These are phyloP conservation scores for Platyura marginata DNA, from an alignment of 1,140 invertebrate species.

Conservation along the genomic window DNA sequence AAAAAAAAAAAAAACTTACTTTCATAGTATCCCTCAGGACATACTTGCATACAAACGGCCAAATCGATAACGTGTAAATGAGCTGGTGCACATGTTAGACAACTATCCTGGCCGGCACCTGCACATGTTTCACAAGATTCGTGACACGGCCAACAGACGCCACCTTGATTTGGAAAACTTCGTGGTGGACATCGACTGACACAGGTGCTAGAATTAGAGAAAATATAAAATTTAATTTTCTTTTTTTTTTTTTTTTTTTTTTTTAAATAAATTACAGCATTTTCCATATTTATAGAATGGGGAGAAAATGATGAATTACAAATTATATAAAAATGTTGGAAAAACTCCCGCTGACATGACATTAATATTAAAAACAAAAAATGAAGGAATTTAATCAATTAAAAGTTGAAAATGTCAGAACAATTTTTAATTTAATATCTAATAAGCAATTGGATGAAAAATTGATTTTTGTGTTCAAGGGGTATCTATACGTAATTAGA, in stretches of 20 bases:
- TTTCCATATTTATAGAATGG: too few species aligned
- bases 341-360: too few species aligned
- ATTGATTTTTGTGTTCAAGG: too few species aligned
- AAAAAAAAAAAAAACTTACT: too few species aligned
- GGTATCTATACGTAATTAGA: too few species aligned
- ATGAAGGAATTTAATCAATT: too few species aligned
- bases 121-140: slow-evolving; percentile 69
- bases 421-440: too few species aligned
- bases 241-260: too few species aligned
- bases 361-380: too few species aligned
- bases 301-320: neutral
- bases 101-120: slow-evolving; percentile 64
- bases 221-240: slow-evolving; percentile 1
- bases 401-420: too few species aligned
- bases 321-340: neutral
- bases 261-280: too few species aligned
- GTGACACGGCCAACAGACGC: slow-evolving; percentile 63
- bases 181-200: slow-evolving; percentile 60
- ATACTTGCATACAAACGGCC: slow-evolving; percentile 62
- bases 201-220: slow-evolving; percentile 38
- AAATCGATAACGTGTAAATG: slow-evolving; percentile 59
- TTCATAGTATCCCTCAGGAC: slow-evolving; percentile 71
- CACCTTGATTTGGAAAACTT: slow-evolving; percentile 57
- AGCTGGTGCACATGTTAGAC: slow-evolving; percentile 59
- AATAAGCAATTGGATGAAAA: too few species aligned